Evolutionary conservation across 1,140 invertebrate genomes (phyloP).

Genomic region (Alviniconcha marisindica): DNA sequence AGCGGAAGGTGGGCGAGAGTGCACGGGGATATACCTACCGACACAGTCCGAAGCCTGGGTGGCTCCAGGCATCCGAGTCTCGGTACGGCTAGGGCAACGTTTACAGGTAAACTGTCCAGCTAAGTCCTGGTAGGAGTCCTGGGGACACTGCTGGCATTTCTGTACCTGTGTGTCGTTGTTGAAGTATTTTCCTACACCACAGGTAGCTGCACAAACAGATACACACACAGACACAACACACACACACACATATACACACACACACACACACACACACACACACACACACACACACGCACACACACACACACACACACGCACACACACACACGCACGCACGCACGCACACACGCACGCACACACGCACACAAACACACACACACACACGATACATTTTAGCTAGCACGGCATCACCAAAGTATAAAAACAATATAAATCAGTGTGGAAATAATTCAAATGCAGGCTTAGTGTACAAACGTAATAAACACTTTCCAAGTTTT

Average conservation of each 20-base stretch:
- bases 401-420: neutral
- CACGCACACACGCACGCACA: too few relatives aligned
- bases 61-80: neutral
- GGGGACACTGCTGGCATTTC: neutral
- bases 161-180: conserved; percentile 8
- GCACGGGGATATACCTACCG: too few relatives aligned
- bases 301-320: too few relatives aligned
- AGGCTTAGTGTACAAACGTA: too few relatives aligned
- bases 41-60: neutral
- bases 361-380: too few relatives aligned
- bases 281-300: conserved; percentile 31
- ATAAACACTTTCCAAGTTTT: too few relatives aligned
- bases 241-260: neutral
- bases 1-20: too few relatives aligned
- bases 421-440: too few relatives aligned
- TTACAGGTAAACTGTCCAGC: conserved; percentile 21
- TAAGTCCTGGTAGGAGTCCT: conserved; percentile 33
- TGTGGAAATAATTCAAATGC: too few relatives aligned
- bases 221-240: neutral
- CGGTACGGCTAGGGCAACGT: neutral
- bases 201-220: conserved; percentile 15
- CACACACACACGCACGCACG: too few relatives aligned
- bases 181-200: neutral
- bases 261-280: neutral
- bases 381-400: too few relatives aligned